phyloP scores from a whole-genome alignment of 2,113 vertebrate genomes.

The Coregonus clupeaformis region DNA sequence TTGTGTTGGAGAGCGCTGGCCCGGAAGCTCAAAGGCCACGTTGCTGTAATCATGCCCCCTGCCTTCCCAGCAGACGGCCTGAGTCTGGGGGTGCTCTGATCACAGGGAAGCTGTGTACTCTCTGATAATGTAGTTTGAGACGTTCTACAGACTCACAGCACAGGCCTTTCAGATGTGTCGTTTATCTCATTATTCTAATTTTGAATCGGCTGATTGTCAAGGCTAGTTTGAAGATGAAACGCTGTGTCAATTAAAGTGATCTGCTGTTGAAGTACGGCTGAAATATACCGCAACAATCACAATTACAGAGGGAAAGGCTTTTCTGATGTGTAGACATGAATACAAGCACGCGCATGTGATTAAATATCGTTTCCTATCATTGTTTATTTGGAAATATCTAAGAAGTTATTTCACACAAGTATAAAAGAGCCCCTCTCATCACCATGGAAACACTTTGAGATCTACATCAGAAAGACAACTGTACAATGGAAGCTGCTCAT shows the following conservation, averaged over 20 bases:
- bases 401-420: constrained; percentile 66
- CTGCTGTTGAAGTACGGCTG: constrained; percentile 59
- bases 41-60: constrained; percentile 46
- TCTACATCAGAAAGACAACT: constrained; percentile 59
- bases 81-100: constrained; percentile 56
- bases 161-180: constrained; percentile 61
- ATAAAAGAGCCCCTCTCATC: constrained; percentile 27
- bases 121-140: constrained; percentile 63
- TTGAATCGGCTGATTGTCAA: constrained; percentile 64
- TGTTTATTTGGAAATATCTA: constrained; percentile 64
- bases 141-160: constrained; percentile 36
- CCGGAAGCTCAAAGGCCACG: constrained; percentile 39
- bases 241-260: constrained; percentile 68
- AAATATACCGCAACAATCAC: constrained; percentile 40
- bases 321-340: constrained; percentile 65
- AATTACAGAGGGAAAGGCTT: constrained; percentile 53
- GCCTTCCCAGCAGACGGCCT: constrained; percentile 51
- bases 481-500: constrained; percentile 62
- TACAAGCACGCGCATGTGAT: constrained; percentile 66
- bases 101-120: constrained; percentile 55
- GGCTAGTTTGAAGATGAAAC: constrained; percentile 68
- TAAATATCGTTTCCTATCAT: constrained; percentile 72
- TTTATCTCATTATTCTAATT: constrained; percentile 68
- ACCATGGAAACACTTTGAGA: constrained; percentile 61
- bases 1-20: constrained; percentile 27